Base-by-base conservation (phyloP, 2,888 invertebrate species). In the Blera fallax region DNA sequence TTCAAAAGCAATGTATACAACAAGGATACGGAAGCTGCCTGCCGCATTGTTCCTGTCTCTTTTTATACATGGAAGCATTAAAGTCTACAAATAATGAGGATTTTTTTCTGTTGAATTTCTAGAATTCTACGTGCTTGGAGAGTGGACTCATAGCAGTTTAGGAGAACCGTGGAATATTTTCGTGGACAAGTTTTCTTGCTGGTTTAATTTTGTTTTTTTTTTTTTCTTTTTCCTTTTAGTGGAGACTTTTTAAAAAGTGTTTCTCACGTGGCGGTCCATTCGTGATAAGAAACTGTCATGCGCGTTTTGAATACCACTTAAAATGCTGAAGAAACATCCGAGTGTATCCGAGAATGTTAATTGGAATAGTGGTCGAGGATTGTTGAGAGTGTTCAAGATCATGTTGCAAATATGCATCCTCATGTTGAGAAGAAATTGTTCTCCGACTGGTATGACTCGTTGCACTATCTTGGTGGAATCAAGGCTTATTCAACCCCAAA, bases 241-340 rank as follows among this genome's bases (percentile, higher is more conserved):
- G 70, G 70, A 58, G 58, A 60, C 24, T 16, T 60, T 58, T 58
- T 34, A 27, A 11, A 37, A 62, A 50, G 3, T 6, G 1, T 14
- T 52, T 64, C 73, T 74, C 73, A 74, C 73, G 73, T 74, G 73
- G 62, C 37, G 52, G 52, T 74, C 43, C 65, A 65, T 65, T 65
- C 65, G 52, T 65, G 65, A 65, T 65, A 65, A 65, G 50, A 10
- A 6, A n/a, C 0, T n/a, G 21, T 1, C 65, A 24, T 65, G 65
- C 65, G 65, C 65, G 18, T 0, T 21, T 1, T n/a, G 11, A 10
- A 14, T 50, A 4, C n/a, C 32, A 64, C 64, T 64, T 48, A 2
- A 37, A 21, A 48, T 64, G 48, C 29, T 64, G 21, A 54, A 32
- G 32, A 54, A 29, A 54, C 54, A 54, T 29, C 11, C 6, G 6